Conservation (phyloP, 2,797 vertebrate species). For the Podargus strigoides region DNA sequence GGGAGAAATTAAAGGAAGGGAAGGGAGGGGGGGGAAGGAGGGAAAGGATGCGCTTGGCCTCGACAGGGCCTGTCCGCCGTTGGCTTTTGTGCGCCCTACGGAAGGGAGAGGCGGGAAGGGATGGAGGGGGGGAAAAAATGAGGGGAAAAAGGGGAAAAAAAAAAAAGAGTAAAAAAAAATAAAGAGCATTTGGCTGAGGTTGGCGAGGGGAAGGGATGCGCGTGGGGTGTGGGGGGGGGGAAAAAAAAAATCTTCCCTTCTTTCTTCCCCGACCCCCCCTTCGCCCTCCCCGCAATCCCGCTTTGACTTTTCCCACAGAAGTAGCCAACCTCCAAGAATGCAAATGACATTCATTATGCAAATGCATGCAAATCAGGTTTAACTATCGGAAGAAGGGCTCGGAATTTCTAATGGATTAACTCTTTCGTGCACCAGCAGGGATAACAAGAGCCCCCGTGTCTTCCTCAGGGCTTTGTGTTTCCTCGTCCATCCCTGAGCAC, state of each 20-base stretch:
- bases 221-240: background rate
- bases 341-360: conserved; percentile 99
- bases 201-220: background rate
- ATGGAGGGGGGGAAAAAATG: background rate
- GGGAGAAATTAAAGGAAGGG: conserved; percentile 50
- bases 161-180: background rate
- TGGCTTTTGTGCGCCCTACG: conserved; percentile 29
- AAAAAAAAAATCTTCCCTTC: conserved; percentile 60
- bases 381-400: conserved; percentile 91
- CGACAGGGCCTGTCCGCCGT: background rate
- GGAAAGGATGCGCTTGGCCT: conserved; percentile 45
- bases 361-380: conserved; percentile 98
- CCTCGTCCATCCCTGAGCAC: background rate
- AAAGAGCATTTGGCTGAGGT: background rate
- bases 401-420: conserved; percentile 77
- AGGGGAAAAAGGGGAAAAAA: background rate
- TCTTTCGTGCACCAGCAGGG: conserved; percentile 31
- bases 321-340: conserved; percentile 95
- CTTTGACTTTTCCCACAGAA: conserved; percentile 94
- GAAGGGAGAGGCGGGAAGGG: background rate
- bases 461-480: conserved; percentile 18
- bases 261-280: conserved; percentile 66
- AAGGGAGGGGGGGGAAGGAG: background rate
- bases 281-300: conserved; percentile 54
- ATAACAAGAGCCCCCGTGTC: background rate